Evolutionary conservation across 2,797 vertebrate genomes (phyloP).

Genomic region (Spea hammondii): DNA sequence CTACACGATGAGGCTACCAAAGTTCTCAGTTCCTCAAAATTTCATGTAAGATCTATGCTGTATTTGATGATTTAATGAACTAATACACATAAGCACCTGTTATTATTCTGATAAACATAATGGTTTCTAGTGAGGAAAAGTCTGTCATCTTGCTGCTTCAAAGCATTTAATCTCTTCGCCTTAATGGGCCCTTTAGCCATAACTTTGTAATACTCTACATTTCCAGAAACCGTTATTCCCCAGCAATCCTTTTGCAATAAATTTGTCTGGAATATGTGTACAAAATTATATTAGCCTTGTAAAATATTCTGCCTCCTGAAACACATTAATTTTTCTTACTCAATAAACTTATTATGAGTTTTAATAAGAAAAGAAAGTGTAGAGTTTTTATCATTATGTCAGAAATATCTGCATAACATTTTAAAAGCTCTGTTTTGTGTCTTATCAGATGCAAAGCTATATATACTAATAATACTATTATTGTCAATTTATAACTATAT

Average conservation of each 20-base stretch:
- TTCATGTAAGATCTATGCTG: neutral
- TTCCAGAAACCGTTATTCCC: neutral
- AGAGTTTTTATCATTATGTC: slow-evolving; percentile 14
- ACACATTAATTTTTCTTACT: slow-evolving; percentile 13
- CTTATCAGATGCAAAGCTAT: neutral
- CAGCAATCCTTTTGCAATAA: neutral
- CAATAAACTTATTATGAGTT: slow-evolving; percentile 18
- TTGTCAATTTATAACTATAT: neutral
- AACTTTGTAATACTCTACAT: neutral
- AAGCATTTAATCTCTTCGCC: neutral
- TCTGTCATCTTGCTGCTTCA: slow-evolving; percentile 6
- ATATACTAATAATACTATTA: neutral
- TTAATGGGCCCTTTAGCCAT: slow-evolving; percentile 6
- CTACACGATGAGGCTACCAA: no score
- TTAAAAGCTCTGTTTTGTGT: neutral
- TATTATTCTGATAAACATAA: neutral
- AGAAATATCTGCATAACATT: neutral
- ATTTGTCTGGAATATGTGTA: neutral
- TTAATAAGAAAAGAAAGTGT: slow-evolving; percentile 2
- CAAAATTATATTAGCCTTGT: slow-evolving; percentile 1
- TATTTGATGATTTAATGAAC: neutral
- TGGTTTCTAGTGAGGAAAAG: neutral
- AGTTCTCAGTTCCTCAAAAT: neutral
- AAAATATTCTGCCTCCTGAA: slow-evolving; percentile 2
- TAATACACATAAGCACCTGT: neutral